phyloP scores from a whole-genome alignment of 2,888 invertebrate species.

The Agonum fuliginosum region DNA sequence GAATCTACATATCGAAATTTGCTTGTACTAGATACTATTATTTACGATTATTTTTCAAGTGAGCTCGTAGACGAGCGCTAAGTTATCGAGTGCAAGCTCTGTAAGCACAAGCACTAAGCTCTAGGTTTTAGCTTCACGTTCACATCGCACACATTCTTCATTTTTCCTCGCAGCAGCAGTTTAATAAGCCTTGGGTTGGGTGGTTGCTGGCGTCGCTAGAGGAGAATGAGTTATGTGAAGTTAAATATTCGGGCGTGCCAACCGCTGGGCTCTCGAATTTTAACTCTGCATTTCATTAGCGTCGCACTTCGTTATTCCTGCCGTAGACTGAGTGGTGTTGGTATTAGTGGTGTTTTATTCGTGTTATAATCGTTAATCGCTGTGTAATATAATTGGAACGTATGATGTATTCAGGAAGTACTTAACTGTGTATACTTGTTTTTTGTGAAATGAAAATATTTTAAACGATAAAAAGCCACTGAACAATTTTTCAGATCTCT shows the following conservation, averaged over 20 bases:
- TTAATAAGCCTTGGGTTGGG: too few species aligned
- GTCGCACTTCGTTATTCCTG: conserved; percentile 13
- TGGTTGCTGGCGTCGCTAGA: conserved; percentile 3
- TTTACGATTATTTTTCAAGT: too few species aligned
- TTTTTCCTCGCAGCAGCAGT: conserved; percentile 24
- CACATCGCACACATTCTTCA: conserved; percentile 9
- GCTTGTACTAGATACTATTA: too few species aligned
- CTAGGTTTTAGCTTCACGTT: not conserved
- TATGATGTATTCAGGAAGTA: conserved; percentile 27
- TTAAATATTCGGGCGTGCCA: conserved; percentile 46
- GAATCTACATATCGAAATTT: too few species aligned
- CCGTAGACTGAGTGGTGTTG: not conserved
- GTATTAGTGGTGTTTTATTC: conserved; percentile 16
- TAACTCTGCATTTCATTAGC: conserved; percentile 51
- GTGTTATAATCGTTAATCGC: conserved; percentile 16
- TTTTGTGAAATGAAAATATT: not conserved
- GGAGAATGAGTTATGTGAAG: conserved; percentile 50
- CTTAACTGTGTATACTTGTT: not conserved
- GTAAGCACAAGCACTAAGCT: not conserved
- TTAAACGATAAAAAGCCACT: too few species aligned
- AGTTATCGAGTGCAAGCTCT: not conserved
- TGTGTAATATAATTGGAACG: conserved; percentile 8
- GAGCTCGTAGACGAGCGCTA: too few species aligned
- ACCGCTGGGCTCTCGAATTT: conserved; percentile 28
- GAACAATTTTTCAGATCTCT: too few species aligned